Percentiles rank a stretch among this genome's conserved stretches.
These are phyloP conservation scores for Penaeus vannamei DNA, from an alignment of 1,140 invertebrate genomes.

Conservation along the genomic window DNA sequence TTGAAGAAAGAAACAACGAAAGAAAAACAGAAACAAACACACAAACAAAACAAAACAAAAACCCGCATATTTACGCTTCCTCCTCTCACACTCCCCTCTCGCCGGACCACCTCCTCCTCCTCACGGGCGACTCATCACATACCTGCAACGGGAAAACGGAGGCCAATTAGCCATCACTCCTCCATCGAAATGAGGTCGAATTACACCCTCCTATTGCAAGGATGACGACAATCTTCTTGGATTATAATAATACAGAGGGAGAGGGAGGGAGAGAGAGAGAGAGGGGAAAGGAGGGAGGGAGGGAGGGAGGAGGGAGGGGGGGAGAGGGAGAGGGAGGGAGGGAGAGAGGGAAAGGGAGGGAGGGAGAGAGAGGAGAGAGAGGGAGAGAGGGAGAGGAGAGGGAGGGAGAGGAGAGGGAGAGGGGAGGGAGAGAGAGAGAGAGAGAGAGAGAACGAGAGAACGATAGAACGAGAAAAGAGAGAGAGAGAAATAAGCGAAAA, in stretches of 20 bases:
- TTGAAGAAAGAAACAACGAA: not conserved
- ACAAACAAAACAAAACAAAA: not conserved
- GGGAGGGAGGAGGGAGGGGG: not conserved
- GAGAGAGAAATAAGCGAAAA: not conserved
- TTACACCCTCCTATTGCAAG: no score
- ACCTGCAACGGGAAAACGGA: no score
- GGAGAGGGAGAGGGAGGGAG: not conserved
- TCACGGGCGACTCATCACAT: no score
- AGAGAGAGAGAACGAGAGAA: not conserved
- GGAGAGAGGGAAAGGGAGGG: not conserved
- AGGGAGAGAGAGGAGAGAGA: not conserved
- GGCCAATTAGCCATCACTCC: no score
- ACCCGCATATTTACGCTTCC: no score
- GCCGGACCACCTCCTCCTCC: no score
- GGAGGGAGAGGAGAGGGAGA: not conserved
- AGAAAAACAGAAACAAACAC: no score
- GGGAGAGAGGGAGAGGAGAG: not conserved
- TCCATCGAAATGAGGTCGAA: no score
- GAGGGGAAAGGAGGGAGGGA: not conserved
- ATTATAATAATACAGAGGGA: no score
- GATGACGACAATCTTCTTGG: no score
- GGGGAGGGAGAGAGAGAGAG: not conserved
- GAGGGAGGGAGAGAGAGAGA: not conserved
- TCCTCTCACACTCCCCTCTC: no score
- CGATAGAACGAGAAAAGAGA: not conserved